A percentile compares a stretch with the other conserved stretches of the same genome.
Conservation (phyloP, 1,140 invertebrate genomes). For the Chrysomallon squamiferum region DNA sequence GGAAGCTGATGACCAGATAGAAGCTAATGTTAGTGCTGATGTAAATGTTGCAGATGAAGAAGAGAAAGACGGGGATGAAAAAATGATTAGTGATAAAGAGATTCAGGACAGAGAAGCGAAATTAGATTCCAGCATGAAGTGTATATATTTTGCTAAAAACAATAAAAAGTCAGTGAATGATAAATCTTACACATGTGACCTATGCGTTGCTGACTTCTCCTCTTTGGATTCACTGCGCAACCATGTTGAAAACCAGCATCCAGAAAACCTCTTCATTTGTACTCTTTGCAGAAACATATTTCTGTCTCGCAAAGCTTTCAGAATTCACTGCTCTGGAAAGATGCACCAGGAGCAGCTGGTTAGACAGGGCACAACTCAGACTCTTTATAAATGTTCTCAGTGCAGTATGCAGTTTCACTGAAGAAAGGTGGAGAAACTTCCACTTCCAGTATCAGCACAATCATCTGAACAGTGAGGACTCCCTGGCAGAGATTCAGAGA, state of each 20-base stretch:
- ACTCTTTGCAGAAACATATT: conserved; percentile 50
- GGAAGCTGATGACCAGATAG: not conserved
- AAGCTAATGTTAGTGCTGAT: not conserved
- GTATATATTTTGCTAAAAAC: too few relatives aligned
- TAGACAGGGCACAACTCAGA: conserved; percentile 15
- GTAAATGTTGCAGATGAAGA: not conserved
- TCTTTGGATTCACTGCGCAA: conserved; percentile 43
- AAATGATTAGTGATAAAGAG: not conserved
- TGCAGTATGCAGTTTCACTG: conserved; percentile 49
- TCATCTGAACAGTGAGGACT: conserved; percentile 44
- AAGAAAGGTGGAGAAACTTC: conserved; percentile 47
- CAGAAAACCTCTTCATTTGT: conserved; percentile 40
- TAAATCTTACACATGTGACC: conserved; percentile 42
- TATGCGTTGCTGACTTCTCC: conserved; percentile 47
- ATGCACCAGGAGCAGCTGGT: conserved; percentile 40
- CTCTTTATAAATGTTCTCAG: conserved; percentile 37
- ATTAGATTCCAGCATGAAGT: too few relatives aligned
- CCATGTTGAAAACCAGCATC: conserved; percentile 53
- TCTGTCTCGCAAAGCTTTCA: conserved; percentile 44
- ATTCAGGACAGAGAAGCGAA: not conserved
- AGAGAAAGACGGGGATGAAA: not conserved
- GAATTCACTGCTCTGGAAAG: conserved; percentile 41
- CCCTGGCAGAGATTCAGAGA: conserved; percentile 30
- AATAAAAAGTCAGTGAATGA: not conserved
- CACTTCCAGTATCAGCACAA: conserved; percentile 50